phyloP scores from a whole-genome alignment of 1,140 invertebrate species.

The Pomacea maculata region DNA sequence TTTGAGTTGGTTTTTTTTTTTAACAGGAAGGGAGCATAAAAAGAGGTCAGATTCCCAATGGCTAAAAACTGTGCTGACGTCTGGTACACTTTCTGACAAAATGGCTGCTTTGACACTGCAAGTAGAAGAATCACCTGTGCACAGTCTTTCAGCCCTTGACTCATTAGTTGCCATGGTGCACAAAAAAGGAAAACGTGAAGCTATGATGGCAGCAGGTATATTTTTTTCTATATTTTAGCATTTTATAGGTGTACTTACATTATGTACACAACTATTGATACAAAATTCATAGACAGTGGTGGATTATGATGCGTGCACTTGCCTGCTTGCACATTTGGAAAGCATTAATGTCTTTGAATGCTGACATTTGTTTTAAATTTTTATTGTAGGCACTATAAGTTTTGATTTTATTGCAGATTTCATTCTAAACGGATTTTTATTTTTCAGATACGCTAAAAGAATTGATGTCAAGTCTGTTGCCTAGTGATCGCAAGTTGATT shows the following conservation, averaged over 20 bases:
- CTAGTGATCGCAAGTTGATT: constrained; percentile 76
- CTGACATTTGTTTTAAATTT: no score
- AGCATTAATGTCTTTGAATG: no score
- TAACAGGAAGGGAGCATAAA: constrained; percentile 51
- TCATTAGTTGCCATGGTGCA: constrained; percentile 81
- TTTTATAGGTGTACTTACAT: no score
- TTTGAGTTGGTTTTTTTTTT: not conserved
- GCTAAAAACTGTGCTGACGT: constrained; percentile 81
- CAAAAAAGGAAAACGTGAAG: constrained; percentile 83
- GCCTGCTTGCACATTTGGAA: not conserved
- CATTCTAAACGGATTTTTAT: constrained; percentile 1
- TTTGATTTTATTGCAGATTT: constrained; percentile 34
- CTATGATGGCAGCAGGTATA: constrained; percentile 72
- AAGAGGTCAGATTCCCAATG: constrained; percentile 70
- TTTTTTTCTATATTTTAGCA: not conserved
- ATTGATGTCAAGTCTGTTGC: constrained; percentile 79
- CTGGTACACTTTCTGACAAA: constrained; percentile 85
- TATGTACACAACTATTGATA: not conserved
- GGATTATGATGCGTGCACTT: not conserved
- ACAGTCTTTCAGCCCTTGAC: constrained; percentile 78
- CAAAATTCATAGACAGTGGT: not conserved
- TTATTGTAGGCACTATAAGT: not conserved
- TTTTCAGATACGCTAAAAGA: constrained; percentile 77
- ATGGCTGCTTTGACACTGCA: constrained; percentile 84
- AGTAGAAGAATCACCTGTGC: constrained; percentile 86